phyloP scores from a whole-genome alignment of 2,888 invertebrate genomes.

The Drosophila putrida region DNA sequence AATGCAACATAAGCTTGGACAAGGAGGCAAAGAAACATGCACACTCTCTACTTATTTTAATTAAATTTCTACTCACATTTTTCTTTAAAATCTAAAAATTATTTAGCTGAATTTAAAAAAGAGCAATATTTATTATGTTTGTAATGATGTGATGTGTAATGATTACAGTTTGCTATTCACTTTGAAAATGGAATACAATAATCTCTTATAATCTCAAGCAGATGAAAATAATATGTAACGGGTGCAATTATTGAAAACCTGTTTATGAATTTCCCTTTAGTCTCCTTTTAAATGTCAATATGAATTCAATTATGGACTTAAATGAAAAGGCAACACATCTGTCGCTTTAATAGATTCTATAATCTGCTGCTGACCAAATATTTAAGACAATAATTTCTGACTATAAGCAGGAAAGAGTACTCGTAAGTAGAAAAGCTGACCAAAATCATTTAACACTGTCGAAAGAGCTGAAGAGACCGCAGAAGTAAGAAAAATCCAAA shows the following conservation, averaged over 20 bases:
- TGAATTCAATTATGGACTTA: background rate
- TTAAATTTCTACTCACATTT: background rate
- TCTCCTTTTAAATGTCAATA: background rate
- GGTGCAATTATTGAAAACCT: conserved; percentile 22
- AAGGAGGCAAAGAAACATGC: too few species aligned
- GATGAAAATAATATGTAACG: conserved; percentile 8
- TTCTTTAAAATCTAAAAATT: background rate
- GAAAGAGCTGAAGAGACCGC: conserved; percentile 1
- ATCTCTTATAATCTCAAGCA: background rate
- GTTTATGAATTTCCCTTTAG: background rate
- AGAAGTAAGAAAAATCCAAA: background rate
- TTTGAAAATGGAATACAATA: background rate
- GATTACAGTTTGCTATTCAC: too few species aligned
- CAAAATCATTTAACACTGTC: conserved; percentile 17
- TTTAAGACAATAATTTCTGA: conserved; percentile 9
- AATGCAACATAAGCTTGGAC: too few species aligned
- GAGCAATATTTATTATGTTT: background rate
- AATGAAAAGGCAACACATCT: background rate
- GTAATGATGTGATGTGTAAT: background rate
- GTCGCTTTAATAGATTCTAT: background rate
- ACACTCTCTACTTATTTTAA: background rate
- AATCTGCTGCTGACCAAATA: background rate
- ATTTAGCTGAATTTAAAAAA: background rate
- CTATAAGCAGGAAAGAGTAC: background rate
- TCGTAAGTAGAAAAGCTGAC: background rate